phyloP scores from a whole-genome alignment of 1,140 invertebrate species.

The Gonatopus flavifemur region DNA sequence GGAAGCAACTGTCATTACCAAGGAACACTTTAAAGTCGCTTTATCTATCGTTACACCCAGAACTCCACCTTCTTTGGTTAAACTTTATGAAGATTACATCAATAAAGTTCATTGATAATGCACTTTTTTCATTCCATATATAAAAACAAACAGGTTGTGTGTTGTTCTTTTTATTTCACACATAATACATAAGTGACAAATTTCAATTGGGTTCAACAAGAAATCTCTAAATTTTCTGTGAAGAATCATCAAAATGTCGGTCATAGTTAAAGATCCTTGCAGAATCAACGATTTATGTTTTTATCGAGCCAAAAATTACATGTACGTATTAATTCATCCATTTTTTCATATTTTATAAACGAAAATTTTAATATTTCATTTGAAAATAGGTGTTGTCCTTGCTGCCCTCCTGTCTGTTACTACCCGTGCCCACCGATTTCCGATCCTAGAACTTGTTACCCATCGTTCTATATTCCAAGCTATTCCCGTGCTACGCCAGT shows the following conservation, averaged over 20 bases:
- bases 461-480: background rate
- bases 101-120: constrained; percentile 24
- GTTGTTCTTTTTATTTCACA: background rate
- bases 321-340: too few species aligned
- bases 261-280: too few species aligned
- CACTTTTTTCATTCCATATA: background rate
- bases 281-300: too few species aligned
- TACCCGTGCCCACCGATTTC: constrained; percentile 8
- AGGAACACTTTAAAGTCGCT: constrained; percentile 70
- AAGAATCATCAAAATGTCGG: too few species aligned
- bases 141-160: constrained; percentile 1
- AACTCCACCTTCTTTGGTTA: constrained; percentile 67
- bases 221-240: too few species aligned
- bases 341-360: too few species aligned
- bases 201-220: too few species aligned
- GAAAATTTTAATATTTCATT: too few species aligned
- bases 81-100: constrained; percentile 69
- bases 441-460: constrained; percentile 1
- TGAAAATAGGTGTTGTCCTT: constrained; percentile 13
- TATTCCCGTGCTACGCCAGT: background rate
- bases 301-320: too few species aligned
- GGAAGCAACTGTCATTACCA: constrained; percentile 57
- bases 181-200: too few species aligned
- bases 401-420: constrained; percentile 6
- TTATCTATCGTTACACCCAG: constrained; percentile 70